A percentile compares a stretch with the other conserved stretches of the same genome.
phyloP scores from a whole-genome alignment of 2,113 vertebrate species.

The Indicator maculatus region DNA sequence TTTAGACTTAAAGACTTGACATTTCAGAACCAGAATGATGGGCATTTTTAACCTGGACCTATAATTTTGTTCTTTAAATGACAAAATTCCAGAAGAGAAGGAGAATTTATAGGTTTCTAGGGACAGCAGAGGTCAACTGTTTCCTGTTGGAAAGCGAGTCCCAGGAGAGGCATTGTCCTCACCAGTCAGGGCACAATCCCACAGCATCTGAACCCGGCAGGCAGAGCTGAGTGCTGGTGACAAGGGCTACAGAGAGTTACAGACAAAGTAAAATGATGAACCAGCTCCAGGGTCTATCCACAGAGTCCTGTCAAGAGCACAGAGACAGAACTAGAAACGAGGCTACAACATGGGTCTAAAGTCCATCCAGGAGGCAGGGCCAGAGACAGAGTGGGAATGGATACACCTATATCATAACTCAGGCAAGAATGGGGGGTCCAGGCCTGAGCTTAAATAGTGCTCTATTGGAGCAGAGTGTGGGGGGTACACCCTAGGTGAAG shows the following conservation, averaged over 20 bases:
- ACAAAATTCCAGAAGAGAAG: background rate
- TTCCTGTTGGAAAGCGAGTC: background rate
- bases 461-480: background rate
- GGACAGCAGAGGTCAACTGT: background rate
- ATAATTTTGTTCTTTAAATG: background rate
- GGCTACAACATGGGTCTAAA: background rate
- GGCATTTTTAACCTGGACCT: background rate
- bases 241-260: background rate
- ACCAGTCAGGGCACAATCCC: background rate
- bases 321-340: background rate
- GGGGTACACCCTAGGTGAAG: too few relatives aligned
- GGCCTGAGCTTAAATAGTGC: background rate
- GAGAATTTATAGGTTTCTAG: background rate
- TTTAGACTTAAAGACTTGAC: background rate
- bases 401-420: accelerated
- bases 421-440: background rate
- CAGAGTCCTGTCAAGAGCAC: background rate
- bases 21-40: background rate
- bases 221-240: background rate
- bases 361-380: background rate
- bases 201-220: background rate
- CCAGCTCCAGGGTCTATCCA: background rate
- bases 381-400: background rate
- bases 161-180: background rate
- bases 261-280: background rate